Evolutionary conservation across 1,140 invertebrate species (phyloP).

Genomic region (Macrobrachium nipponense): DNA sequence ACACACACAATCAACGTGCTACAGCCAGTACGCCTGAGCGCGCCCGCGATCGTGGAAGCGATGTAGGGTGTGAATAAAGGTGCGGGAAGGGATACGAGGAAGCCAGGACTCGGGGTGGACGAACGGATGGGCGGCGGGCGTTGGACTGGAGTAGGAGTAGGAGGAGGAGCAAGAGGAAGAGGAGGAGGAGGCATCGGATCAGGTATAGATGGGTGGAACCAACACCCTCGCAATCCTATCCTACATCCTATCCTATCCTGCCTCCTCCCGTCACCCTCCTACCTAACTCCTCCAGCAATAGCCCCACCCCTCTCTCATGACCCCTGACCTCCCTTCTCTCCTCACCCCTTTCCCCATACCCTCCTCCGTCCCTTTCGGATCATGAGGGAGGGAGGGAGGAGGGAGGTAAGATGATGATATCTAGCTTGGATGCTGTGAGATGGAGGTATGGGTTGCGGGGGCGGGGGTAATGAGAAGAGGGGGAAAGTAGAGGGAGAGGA

Average conservation of each 20-base stretch:
- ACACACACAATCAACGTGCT: background rate
- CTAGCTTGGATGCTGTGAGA: background rate
- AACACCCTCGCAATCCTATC: too few relatives aligned
- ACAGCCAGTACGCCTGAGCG: background rate
- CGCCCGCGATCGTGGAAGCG: background rate
- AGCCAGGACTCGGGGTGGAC: background rate
- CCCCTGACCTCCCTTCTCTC: background rate
- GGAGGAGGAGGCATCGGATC: background rate
- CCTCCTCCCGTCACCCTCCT: background rate
- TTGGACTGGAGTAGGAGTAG: background rate
- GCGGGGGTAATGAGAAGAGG: background rate
- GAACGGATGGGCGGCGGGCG: background rate
- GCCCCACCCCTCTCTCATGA: too few relatives aligned
- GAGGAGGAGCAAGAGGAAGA: constrained; percentile 1
- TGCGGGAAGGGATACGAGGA: background rate
- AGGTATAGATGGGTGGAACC: background rate
- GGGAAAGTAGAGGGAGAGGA: background rate
- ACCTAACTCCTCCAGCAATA: background rate
- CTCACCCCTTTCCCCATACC: background rate
- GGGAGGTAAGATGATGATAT: background rate
- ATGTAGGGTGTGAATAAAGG: background rate
- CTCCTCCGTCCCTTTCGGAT: background rate
- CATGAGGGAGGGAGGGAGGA: background rate
- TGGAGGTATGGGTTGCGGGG: background rate
- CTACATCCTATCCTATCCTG: too few relatives aligned